Percentiles rank a stretch among this genome's conserved stretches.
Conservation (phyloP, 2,113 vertebrate species). For the Myotis davidii region DNA sequence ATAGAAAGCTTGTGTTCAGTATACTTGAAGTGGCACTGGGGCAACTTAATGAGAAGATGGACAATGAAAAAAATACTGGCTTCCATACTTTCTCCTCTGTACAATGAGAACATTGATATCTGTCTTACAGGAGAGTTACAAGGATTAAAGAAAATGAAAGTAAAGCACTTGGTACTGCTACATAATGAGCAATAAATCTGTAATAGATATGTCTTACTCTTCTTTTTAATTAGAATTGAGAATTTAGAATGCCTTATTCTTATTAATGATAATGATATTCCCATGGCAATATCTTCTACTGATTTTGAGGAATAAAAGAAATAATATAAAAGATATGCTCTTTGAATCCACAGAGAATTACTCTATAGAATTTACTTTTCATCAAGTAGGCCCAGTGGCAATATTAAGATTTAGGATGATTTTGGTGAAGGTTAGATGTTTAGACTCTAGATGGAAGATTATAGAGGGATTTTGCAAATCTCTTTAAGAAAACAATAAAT, state of each 20-base stretch:
- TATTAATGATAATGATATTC: background rate
- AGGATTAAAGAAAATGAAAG: background rate
- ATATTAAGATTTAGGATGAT: background rate
- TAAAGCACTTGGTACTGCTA: background rate
- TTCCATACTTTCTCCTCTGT: background rate
- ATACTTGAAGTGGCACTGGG: background rate
- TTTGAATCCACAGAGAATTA: background rate
- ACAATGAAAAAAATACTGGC: background rate
- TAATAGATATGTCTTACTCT: background rate
- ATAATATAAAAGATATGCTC: background rate
- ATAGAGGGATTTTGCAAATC: background rate
- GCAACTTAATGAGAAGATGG: background rate
- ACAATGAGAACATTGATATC: background rate
- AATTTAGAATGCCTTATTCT: background rate
- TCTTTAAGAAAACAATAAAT: slow-evolving; percentile 19
- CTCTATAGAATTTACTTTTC: background rate
- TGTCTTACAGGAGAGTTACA: background rate
- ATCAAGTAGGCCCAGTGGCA: background rate
- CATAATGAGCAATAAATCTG: background rate
- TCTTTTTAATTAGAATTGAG: background rate
- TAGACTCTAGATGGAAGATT: background rate
- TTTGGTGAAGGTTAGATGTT: background rate
- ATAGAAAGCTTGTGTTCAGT: background rate
- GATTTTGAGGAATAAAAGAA: background rate
- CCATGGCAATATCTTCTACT: background rate